These are phyloP conservation scores for Oscheius sp. DNA, from an alignment of 1,140 invertebrate species.

Conservation along the genomic window DNA sequence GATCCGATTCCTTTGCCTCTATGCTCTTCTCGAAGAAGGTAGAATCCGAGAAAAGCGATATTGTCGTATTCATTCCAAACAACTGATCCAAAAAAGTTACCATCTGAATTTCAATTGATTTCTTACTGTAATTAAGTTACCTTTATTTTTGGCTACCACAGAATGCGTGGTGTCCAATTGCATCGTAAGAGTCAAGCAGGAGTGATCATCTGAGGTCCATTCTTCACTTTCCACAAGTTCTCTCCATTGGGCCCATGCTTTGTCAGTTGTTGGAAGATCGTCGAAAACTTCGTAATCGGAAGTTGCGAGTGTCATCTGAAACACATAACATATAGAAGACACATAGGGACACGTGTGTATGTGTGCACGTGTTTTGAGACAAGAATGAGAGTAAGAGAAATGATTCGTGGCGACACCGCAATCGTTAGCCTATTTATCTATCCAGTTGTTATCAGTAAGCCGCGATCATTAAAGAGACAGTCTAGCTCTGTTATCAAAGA, in stretches of 20 bases:
- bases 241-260: conserved; percentile 7
- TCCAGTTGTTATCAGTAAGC: too few relatives aligned
- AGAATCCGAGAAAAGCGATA: conserved; percentile 23
- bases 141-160: conserved; percentile 12
- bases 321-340: too few relatives aligned
- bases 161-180: conserved; percentile 1
- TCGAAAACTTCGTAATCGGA: not conserved
- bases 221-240: conserved; percentile 12
- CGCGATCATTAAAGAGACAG: too few relatives aligned
- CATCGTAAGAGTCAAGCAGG: not conserved
- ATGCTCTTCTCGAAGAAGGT: not conserved
- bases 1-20: conserved; percentile 21
- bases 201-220: conserved; percentile 28
- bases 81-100: conserved; percentile 11
- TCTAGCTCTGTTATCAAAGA: too few relatives aligned
- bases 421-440: too few relatives aligned
- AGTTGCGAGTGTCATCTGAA: too few relatives aligned
- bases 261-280: not conserved
- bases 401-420: too few relatives aligned
- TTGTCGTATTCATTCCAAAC: conserved; percentile 31
- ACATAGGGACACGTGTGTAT: too few relatives aligned
- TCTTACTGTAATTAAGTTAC: too few relatives aligned
- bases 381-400: too few relatives aligned
- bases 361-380: too few relatives aligned
- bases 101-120: not conserved